Evolutionary conservation across 2,113 vertebrate species (phyloP).

Genomic region (Pandion haliaetus): DNA sequence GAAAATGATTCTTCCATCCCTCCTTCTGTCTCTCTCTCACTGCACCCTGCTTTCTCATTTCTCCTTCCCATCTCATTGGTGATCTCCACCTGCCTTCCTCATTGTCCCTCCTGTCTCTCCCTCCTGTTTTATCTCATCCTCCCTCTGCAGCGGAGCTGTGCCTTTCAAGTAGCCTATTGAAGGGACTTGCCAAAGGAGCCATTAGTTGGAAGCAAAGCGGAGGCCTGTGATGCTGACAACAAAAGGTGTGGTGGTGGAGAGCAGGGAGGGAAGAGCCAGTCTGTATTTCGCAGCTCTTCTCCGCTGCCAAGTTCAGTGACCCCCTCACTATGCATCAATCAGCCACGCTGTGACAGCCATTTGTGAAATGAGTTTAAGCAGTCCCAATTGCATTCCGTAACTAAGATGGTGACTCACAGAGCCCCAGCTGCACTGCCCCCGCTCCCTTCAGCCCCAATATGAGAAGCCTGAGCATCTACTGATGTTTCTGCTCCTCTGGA

Average conservation of each 20-base stretch:
- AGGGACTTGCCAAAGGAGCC: neutral
- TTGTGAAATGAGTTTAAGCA: neutral
- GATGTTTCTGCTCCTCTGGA: neutral
- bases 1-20: neutral
- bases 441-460: neutral
- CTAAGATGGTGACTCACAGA: neutral
- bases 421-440: neutral
- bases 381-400: neutral
- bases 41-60: neutral
- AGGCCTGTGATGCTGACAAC: neutral
- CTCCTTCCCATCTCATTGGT: neutral
- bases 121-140: neutral
- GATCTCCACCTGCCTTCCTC: neutral
- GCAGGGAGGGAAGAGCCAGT: neutral
- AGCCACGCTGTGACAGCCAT: neutral
- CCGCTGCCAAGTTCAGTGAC: neutral
- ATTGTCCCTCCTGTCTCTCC: neutral
- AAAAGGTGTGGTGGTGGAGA: neutral
- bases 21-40: neutral
- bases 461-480: neutral
- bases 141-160: neutral
- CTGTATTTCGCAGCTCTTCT: neutral
- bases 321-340: neutral
- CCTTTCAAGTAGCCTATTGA: neutral
- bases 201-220: neutral